These are phyloP conservation scores for Danionella cerebrum DNA, from an alignment of 2,113 vertebrate genomes.

Conservation along the genomic window DNA sequence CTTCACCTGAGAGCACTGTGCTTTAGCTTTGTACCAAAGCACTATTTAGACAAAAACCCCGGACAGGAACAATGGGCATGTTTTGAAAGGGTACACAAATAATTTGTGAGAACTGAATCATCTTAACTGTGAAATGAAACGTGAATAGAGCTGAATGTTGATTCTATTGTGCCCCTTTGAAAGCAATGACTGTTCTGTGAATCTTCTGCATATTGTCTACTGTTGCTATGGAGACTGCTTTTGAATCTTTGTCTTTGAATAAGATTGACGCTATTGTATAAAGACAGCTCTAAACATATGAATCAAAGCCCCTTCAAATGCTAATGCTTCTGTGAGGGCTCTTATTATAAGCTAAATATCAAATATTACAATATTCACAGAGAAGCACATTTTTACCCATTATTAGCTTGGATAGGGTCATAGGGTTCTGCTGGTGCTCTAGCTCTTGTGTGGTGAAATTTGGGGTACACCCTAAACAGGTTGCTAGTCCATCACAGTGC, in stretches of 20 bases:
- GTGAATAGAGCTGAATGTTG: background rate
- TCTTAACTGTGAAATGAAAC: background rate
- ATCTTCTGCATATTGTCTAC: background rate
- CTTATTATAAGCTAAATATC: too few relatives aligned
- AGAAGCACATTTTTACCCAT: too few relatives aligned
- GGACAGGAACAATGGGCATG: background rate
- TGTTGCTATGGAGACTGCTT: conserved; percentile 22
- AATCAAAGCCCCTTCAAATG: too few relatives aligned
- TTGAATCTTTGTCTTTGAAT: background rate
- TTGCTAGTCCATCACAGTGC: too few relatives aligned
- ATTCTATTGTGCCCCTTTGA: conserved; percentile 1
- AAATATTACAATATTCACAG: too few relatives aligned
- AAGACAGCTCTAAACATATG: background rate
- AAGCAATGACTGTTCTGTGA: background rate
- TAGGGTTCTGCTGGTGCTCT: too few relatives aligned
- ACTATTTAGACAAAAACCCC: background rate
- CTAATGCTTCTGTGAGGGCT: too few relatives aligned
- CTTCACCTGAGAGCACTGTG: conserved; percentile 9
- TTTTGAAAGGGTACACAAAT: background rate
- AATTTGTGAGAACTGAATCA: background rate
- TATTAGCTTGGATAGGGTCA: too few relatives aligned
- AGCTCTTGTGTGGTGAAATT: too few relatives aligned
- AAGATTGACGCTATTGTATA: background rate
- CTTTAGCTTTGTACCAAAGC: conserved; percentile 14
- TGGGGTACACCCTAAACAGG: too few relatives aligned